A percentile compares a stretch with the other conserved stretches of the same genome.
These are phyloP conservation scores for Gymnopithys bicolor DNA, from an alignment of 2,797 vertebrate genomes.

Conservation along the genomic window DNA sequence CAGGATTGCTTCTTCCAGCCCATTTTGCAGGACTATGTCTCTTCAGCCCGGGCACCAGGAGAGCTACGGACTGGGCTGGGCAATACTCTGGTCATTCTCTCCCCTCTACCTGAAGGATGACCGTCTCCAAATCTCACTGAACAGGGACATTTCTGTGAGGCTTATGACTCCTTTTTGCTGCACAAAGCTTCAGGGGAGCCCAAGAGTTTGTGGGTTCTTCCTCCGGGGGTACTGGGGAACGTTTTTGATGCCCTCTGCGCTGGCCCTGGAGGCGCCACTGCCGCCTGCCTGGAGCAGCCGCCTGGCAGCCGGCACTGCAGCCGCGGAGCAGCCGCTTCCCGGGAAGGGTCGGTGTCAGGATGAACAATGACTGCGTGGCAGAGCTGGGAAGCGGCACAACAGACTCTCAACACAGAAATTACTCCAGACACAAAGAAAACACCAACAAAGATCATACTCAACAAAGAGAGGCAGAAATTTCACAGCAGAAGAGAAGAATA, in stretches of 20 bases:
- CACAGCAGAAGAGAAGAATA: slow-evolving; percentile 45
- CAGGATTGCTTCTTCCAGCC: background rate
- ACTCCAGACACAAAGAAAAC: slow-evolving; percentile 68
- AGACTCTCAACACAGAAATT: slow-evolving; percentile 45
- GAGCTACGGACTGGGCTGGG: background rate
- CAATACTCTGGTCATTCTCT: accelerated
- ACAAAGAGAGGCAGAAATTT: slow-evolving; percentile 58
- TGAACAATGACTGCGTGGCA: background rate
- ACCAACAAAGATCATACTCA: slow-evolving; percentile 59
- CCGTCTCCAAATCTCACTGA: too few relatives aligned
- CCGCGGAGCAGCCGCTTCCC: background rate
- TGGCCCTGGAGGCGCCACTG: accelerated
- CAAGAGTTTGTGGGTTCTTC: background rate
- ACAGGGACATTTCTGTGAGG: background rate
- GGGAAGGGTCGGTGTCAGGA: background rate
- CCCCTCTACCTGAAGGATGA: background rate
- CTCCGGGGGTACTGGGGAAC: accelerated
- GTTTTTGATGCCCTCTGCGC: accelerated
- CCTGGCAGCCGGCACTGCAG: background rate
- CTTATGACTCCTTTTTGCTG: background rate
- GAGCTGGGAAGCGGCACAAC: background rate
- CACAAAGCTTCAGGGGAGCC: accelerated
- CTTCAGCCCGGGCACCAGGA: background rate
- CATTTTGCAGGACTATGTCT: background rate
- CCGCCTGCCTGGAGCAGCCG: accelerated